Base-by-base conservation (phyloP, 1,140 invertebrate genomes). In the Drosophila gunungcola region DNA sequence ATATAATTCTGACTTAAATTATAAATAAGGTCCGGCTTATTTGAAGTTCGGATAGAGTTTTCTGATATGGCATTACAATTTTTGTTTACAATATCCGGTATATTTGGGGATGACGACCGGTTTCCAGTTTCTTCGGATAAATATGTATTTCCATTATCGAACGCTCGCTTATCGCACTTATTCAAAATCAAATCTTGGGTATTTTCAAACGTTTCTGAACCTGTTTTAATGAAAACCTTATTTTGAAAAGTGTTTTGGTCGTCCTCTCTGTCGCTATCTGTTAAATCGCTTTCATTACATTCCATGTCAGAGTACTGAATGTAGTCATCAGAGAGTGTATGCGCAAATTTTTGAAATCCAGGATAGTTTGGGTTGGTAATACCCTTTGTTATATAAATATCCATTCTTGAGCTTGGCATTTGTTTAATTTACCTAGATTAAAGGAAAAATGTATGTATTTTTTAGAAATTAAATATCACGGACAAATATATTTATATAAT, bases 321-420 rank as follows among this genome's bases (percentile, higher is more conserved):
- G 53, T 77, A 73, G 34, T 85, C 65, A 39, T 85, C 80, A 3
- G 72, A 85, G 4, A 93, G 72, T 4, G 91, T 93, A 52, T 93
- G 92, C 10, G 93, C 93, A 53, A 93, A 83, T 78, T 93, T 94
- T 84, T 95, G 94, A 81, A 95, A 95, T 34, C 96, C 96, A 7
- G 96, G 96, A 92, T 96, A 96, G 91, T 97, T 97, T 7, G 96
- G 96, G 92, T 96, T 96, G 73, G 96, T 95, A 62, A 96, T 96
- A 45, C 96, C 95, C 69, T 95, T 93, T n/a, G 93, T 72, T 62
- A 73, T 73, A 61, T 93, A 60, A 78, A 78, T 62, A 64, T 61
- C 56, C 54, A 51, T 69, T 73, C 36, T 68, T 53, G 64, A 65
- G 13, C 60, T 68, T 4, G 64, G 64, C 64, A 68, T 68, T 65